Base-by-base conservation (phyloP, 2,888 invertebrate species). In the Cantharis flavilabris region DNA sequence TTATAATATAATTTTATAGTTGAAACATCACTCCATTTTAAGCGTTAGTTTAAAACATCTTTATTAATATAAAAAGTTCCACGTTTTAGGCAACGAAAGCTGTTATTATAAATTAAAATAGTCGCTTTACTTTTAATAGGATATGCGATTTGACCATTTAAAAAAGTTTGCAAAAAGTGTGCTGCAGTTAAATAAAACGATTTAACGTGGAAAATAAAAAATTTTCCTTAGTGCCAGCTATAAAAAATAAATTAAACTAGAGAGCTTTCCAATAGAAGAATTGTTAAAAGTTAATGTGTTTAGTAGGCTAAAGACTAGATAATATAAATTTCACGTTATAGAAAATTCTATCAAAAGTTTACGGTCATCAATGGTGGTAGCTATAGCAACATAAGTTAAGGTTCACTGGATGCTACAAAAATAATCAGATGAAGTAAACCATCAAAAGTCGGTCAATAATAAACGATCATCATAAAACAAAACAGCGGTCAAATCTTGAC, bases 391-490 rank as follows among this genome's bases (percentile, higher is more conserved):
- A 63, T 69, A 69, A 69, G 71, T 33, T n/a, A 14, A 65, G 70
- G 72, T 72, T 62, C 76, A 63, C 72, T 70, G 49, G 70, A 62
- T 64, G 28, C 73, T 63, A 78, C 72, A 75, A 63, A 72, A 78
- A 75, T 75, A 72, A 72, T 78, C 72, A 78, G 76, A 76, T 73
- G 76, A 70, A 78, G 73, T 76, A 78, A 78, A 74, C 64, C 76
- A 76, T 73, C 78, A 79, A 79, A 76, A 74, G 73, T 78, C 63
- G 76, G 28, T 64, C 76, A 78, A 73, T 75, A 78, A 79, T 75
- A 80, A 79, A 78, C 73, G 76, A 70, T 67, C 62, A 69, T 73
- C 65, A 79, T 72, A 80, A 80, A 80, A 80, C 76, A 76, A 74
- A 76, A 74, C 71, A 70, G 76, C 74, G 63, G 74, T 73, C 71